Percentiles rank a stretch among this genome's conserved stretches.
phyloP scores from a whole-genome alignment of 2,888 invertebrate genomes.

The Trachelus stipa region DNA sequence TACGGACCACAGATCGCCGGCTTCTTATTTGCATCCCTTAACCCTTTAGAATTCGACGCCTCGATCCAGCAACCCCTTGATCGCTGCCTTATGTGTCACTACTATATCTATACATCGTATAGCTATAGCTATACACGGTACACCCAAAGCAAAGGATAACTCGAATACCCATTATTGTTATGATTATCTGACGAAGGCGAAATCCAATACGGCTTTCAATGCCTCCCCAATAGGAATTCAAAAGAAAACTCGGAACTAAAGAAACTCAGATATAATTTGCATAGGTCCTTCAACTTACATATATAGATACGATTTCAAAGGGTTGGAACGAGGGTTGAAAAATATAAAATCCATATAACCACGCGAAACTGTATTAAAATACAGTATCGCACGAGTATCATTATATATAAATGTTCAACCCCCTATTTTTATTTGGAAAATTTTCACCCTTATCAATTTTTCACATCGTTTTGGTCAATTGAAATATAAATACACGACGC shows the following conservation, averaged over 20 bases:
- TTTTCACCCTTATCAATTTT: too few species aligned
- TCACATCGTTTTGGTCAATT: too few species aligned
- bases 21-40: background rate
- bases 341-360: background rate
- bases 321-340: background rate
- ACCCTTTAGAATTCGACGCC: background rate
- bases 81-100: background rate
- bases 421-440: too few species aligned
- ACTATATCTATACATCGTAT: too few species aligned
- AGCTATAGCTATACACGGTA: too few species aligned
- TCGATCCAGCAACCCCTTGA: background rate
- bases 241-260: background rate
- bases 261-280: background rate
- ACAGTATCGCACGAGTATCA: too few species aligned
- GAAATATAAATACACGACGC: too few species aligned
- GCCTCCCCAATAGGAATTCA: background rate
- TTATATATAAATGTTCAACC: too few species aligned
- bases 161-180: background rate
- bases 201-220: background rate
- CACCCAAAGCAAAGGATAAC: background rate
- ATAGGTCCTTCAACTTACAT: background rate
- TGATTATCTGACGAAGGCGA: background rate
- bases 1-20: background rate
- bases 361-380: too few species aligned
- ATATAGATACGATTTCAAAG: background rate